Evolutionary conservation across 2,113 vertebrate genomes (phyloP), one percentile per base, ranked within the genome.

Genomic region (Myotis yumanensis): DNA sequence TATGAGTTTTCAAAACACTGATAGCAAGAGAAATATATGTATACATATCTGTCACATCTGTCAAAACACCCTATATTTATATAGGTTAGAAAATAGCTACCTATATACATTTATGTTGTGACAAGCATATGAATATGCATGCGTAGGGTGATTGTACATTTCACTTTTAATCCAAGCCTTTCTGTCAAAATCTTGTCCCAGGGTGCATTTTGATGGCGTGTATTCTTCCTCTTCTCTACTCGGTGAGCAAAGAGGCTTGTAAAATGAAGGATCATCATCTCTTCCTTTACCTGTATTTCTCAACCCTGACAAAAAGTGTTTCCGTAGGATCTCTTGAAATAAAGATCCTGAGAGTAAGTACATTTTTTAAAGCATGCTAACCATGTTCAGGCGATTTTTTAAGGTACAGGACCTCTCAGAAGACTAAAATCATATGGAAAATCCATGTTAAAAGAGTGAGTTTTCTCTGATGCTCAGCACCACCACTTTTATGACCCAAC

Each of bases 61-160:
- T 96, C 96, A 95, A 97, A 96, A 96, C 90, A 96, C 7, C 35
- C 77, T 96, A 64, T 93, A 92, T 96, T 94, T 96, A 83, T 86
- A 89, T 83, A 95, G 86, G 86, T 86, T 93, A 76, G n/a, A 92
- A 95, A 90, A 88, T 94, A 95, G 72, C 91, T 97, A 88, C 69
- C 87, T 96, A 72, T 91, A 96, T 90, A 95, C 89, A 89, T 93
- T 96, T 77, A 95, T 81, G 79, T 88, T 92, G n/a, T 94, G 94
- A 91, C 79, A 96, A 91, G 92, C 35, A 79, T 93, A 97, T 96
- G 86, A 96, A 97, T 97, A 96, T 96, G 89, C 83, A 97, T 95
- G 46, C 0, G 35, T 8, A 10, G 48, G 62, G 11, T 91, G 95
- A 96, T 57, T 90, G 82, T 90, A 68, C n/a, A 51, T 90, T 97